Evolutionary conservation across 2,113 vertebrate species (phyloP).

Genomic region (Menura novaehollandiae): DNA sequence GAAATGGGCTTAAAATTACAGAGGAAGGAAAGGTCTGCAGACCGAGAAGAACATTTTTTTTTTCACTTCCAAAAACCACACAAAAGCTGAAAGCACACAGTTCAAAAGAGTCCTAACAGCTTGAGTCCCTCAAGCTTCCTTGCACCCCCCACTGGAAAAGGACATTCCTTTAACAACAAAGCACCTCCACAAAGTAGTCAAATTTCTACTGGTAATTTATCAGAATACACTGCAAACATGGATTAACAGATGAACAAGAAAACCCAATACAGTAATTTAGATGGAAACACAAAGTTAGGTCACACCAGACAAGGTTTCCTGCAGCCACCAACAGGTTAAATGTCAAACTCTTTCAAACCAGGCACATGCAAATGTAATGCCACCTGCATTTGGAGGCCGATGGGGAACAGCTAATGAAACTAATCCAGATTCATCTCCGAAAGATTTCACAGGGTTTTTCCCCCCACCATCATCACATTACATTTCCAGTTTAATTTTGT

Average conservation of each 20-base stretch:
- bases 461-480: not conserved
- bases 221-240: not conserved
- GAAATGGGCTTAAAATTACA: constrained; percentile 35
- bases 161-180: not conserved
- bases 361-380: not conserved
- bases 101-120: not conserved
- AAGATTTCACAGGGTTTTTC: not conserved
- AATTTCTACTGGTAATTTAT: not conserved
- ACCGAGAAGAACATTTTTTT: not conserved
- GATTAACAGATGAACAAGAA: not conserved
- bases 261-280: not conserved
- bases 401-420: not conserved
- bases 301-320: not conserved
- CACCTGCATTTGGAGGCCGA: not conserved
- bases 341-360: not conserved
- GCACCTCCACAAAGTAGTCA: not conserved
- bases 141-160: not conserved
- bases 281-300: not conserved
- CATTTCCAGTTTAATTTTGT: not conserved
- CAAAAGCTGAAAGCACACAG: not conserved
- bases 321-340: not conserved
- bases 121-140: not conserved
- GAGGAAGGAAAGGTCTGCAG: constrained; percentile 38
- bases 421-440: not conserved
- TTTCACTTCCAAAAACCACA: not conserved